Conservation (phyloP, 1,140 invertebrate species). For the Drosophila littoralis region DNA sequence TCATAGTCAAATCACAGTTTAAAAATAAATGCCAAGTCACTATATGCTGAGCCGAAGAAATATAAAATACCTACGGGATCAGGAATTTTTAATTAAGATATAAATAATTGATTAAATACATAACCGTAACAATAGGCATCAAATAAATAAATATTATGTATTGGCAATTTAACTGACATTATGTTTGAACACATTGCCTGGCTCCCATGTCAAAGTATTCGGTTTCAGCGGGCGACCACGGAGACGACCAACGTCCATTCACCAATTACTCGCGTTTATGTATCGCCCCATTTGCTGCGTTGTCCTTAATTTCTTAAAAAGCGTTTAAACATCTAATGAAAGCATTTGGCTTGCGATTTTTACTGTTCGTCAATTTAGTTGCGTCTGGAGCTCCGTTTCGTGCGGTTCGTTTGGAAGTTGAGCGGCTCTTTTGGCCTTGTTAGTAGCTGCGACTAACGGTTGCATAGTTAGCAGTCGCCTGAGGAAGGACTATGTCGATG, state of each 20-base stretch:
- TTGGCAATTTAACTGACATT: neutral
- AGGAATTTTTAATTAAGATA: too few relatives aligned
- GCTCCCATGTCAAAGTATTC: conserved; percentile 9
- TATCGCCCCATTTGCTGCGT: conserved; percentile 60
- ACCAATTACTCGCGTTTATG: conserved; percentile 69
- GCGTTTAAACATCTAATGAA: conserved; percentile 82
- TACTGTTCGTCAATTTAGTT: conserved; percentile 67
- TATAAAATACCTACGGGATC: too few relatives aligned
- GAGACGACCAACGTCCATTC: conserved; percentile 59
- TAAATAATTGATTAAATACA: neutral
- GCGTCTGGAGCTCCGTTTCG: conserved; percentile 68
- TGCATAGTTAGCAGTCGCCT: neutral
- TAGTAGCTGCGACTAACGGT: conserved; percentile 1
- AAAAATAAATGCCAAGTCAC: too few relatives aligned
- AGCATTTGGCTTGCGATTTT: conserved; percentile 68
- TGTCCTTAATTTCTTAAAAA: conserved; percentile 82
- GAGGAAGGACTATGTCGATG: conserved; percentile 30
- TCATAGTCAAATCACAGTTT: too few relatives aligned
- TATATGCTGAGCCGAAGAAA: too few relatives aligned
- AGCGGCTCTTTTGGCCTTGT: conserved; percentile 15
- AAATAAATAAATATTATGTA: too few relatives aligned
- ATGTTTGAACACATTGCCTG: neutral
- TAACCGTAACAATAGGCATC: too few relatives aligned
- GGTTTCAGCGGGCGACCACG: conserved; percentile 8
- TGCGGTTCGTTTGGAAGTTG: conserved; percentile 60